These are phyloP conservation scores for Alces alces DNA, from an alignment of 2,113 vertebrate species.

Conservation along the genomic window DNA sequence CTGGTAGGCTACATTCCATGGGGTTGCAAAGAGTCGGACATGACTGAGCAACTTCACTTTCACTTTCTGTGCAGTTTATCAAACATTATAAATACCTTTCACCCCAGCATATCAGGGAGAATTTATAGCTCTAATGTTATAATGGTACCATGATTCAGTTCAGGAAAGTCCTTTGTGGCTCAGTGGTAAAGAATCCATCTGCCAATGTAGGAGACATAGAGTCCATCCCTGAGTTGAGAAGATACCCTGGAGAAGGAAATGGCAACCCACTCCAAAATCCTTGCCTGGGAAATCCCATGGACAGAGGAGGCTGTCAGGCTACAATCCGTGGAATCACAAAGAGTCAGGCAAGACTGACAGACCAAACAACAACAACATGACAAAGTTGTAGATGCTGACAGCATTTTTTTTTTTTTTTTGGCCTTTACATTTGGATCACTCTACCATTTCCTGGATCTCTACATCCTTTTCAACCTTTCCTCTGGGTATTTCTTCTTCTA, in stretches of 20 bases:
- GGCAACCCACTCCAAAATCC: background rate
- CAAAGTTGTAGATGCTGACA: accelerated
- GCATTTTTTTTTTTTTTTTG: background rate
- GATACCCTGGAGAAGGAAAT: background rate
- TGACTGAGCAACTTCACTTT: background rate
- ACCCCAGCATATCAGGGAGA: background rate
- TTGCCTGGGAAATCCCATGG: background rate
- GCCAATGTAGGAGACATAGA: background rate
- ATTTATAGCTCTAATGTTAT: background rate
- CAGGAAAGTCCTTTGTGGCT: background rate
- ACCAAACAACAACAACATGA: background rate
- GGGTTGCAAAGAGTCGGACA: background rate
- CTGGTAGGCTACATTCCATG: background rate
- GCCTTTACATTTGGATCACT: background rate
- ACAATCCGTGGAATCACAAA: background rate
- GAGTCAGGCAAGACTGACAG: background rate
- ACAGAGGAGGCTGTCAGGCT: background rate
- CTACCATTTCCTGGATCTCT: background rate
- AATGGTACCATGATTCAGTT: accelerated
- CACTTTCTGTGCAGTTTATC: background rate
- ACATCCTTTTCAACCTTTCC: background rate
- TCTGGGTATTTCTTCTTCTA: background rate
- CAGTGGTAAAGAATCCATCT: background rate
- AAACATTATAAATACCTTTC: background rate
- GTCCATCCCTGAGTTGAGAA: background rate